Evolutionary conservation across 2,888 invertebrate species (phyloP).

Genomic region (Brenthis hecate): DNA sequence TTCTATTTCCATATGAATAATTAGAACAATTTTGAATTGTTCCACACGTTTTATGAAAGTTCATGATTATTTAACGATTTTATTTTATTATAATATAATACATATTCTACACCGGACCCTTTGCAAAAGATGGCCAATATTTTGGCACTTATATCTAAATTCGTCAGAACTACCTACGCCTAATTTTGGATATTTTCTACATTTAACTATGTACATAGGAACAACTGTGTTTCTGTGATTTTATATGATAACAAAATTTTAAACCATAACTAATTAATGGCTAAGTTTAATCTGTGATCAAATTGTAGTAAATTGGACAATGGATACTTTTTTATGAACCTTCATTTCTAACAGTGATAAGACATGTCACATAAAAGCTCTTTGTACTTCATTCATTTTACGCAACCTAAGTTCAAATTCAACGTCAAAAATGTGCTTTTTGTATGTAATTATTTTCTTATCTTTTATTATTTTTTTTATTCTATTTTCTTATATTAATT

Average conservation of each 20-base stretch:
- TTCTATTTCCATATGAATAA: constrained; percentile 11
- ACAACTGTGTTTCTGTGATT: constrained; percentile 51
- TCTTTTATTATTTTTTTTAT: too few species aligned
- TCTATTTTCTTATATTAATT: too few species aligned
- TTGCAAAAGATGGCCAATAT: constrained; percentile 58
- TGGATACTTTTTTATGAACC: too few species aligned
- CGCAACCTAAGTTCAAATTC: too few species aligned
- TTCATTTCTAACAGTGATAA: too few species aligned
- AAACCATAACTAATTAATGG: constrained; percentile 1
- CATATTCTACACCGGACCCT: constrained; percentile 52
- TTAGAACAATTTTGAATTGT: constrained; percentile 42
- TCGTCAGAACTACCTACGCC: constrained; percentile 51
- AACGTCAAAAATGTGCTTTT: too few species aligned
- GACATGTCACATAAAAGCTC: too few species aligned
- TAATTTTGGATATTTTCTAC: constrained; percentile 36
- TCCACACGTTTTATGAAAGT: constrained; percentile 32
- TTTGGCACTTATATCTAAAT: constrained; percentile 73
- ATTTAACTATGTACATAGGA: constrained; percentile 57
- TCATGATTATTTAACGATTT: constrained; percentile 21
- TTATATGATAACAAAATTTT: constrained; percentile 7
- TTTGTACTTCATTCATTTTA: too few species aligned
- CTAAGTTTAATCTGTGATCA: neutral
- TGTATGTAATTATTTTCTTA: too few species aligned
- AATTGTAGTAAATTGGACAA: too few species aligned
- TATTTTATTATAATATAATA: constrained; percentile 34